Base-by-base conservation (phyloP, 2,113 vertebrate species). In the Indicator maculatus region DNA sequence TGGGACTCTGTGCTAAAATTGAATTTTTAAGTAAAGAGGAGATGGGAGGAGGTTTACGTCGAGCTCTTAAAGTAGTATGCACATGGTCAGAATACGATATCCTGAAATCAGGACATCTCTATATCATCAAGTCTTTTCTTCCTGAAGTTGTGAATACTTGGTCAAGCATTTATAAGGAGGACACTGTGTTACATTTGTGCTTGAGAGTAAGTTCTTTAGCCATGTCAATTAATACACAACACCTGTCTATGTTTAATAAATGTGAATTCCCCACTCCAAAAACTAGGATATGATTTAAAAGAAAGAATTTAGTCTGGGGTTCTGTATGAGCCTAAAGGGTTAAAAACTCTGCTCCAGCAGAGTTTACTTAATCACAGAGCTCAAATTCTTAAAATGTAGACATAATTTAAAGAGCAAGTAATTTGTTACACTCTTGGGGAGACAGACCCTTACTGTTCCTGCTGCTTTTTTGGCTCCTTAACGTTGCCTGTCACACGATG, bases 11-110 rank as follows among this genome's bases (percentile, higher is more conserved):
- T 95, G 99, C 99, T 88, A 99, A 99, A 96, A 99, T 99, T 24
- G 99, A 99, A 75, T 99, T 99, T 96, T 98, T 99, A 88, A 99
- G 99, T 97, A 99, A 99, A 96, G 99, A 99, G 93, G 99, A 99
- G 97, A 99, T 99, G 99, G 99, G 99, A 24, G 99, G 99, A 31
- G 99, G 99, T 38, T 97, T 99, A 88, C 96, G 99, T 20, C 97
- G 99, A 88, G 99, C 99, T 52, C 98, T 99, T 60, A 99, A 99
- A 97, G 99, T 99, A 60, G 98, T 98, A 5, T 99, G 99, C 96
- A 99, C 99, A 0, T 99, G 99, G 99, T 99, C 99, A 6, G 99
- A 99, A 78, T 99, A 99, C 1, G 99, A 99, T 94, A 98, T 99
- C 92, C 98, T 99, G 59, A 99, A 99, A 91, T 98, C 99, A 16